phyloP scores from a whole-genome alignment of 2,888 invertebrate species.

The Drosophila mimetica region DNA sequence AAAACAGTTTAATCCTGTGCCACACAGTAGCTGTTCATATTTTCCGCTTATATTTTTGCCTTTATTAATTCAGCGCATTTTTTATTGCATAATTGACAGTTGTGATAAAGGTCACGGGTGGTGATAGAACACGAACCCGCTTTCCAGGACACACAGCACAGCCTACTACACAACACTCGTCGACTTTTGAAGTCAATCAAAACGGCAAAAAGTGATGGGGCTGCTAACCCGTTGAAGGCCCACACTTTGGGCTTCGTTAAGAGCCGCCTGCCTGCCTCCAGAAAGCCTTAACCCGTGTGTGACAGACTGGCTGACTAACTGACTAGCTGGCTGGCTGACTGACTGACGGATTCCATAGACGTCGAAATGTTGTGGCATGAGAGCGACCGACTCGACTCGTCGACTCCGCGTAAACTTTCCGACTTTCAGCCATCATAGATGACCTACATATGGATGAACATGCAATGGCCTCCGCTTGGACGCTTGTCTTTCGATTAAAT shows the following conservation, averaged over 20 bases:
- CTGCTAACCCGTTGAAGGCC: constrained; percentile 23
- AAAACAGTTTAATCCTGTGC: constrained; percentile 1
- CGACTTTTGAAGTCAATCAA: constrained; percentile 61
- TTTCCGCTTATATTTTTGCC: constrained; percentile 3
- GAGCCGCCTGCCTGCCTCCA: background rate
- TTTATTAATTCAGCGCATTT: constrained; percentile 18
- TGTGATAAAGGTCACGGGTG: constrained; percentile 32
- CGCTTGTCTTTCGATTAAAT: constrained; percentile 66
- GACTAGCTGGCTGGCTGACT: constrained; percentile 6
- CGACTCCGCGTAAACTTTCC: constrained; percentile 57
- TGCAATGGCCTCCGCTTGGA: constrained; percentile 18
- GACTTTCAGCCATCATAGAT: constrained; percentile 60
- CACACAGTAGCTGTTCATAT: background rate
- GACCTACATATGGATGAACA: constrained; percentile 54
- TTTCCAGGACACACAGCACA: constrained; percentile 6
- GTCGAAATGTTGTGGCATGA: constrained; percentile 37
- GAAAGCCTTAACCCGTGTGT: constrained; percentile 4
- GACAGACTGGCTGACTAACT: constrained; percentile 6
- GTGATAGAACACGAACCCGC: constrained; percentile 12
- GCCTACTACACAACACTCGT: constrained; percentile 4
- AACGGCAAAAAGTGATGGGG: constrained; percentile 16
- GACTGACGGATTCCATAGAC: background rate
- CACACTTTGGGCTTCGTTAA: constrained; percentile 13
- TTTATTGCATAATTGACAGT: constrained; percentile 33
- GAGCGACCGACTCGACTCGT: constrained; percentile 39